A percentile compares a stretch with the other conserved stretches of the same genome.
These are phyloP conservation scores for Pseudomyrmex gracilis DNA, from an alignment of 1,140 invertebrate genomes.

Conservation along the genomic window DNA sequence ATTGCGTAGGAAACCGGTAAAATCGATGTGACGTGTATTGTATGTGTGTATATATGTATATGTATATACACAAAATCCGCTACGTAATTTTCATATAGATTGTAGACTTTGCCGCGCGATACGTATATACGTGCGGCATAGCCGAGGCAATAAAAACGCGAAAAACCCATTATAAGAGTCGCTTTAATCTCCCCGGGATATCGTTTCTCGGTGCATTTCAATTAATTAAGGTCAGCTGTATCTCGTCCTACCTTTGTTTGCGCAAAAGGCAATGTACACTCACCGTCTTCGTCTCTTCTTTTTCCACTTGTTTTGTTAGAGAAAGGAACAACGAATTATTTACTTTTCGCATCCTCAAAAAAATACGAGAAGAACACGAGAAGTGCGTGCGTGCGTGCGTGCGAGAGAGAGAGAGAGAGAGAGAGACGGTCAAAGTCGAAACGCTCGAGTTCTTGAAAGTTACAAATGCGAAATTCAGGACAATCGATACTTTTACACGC, in stretches of 20 bases:
- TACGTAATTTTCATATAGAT: neutral
- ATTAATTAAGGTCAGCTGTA: constrained; percentile 57
- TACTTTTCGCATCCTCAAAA: neutral
- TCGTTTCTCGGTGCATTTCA: constrained; percentile 51
- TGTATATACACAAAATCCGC: neutral
- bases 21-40: neutral
- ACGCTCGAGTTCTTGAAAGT: constrained; percentile 9
- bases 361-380: neutral
- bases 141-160: constrained; percentile 4
- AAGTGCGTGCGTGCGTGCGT: neutral
- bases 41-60: neutral
- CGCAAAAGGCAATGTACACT: constrained; percentile 5
- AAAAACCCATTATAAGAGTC: constrained; percentile 7
- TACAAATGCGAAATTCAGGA: constrained; percentile 13
- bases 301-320: neutral
- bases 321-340: neutral
- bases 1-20: neutral
- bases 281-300: neutral
- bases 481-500: constrained; percentile 38
- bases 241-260: constrained; percentile 47
- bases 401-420: neutral
- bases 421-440: neutral
- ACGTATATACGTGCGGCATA: neutral
- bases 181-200: constrained; percentile 36
- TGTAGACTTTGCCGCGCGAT: constrained; percentile 13